Base-by-base conservation (phyloP, 2,797 vertebrate species). In the Sylvilagus floridanus region DNA sequence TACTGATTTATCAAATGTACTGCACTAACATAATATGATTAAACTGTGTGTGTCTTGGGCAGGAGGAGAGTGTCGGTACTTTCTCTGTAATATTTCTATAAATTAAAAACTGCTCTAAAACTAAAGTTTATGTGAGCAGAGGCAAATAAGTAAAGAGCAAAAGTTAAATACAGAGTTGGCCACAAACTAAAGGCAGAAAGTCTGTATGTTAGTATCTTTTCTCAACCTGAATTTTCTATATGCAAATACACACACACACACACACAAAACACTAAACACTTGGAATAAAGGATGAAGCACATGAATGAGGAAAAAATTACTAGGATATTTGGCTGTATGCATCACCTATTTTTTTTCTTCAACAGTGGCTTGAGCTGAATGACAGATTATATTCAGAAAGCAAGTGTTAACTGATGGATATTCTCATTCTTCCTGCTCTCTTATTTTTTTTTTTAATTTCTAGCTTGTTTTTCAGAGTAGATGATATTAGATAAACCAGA, bases 81-180 rank as follows among this genome's bases (percentile, higher is more conserved):
- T 77, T 52, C 62, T 73, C 9, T 54, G 54, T 84, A 75, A 69
- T 19, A 84, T 76, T 86, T 30, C 60, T 75, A 9, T 71, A 76
- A 86, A 93, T 47, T 84, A 79, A 69, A 91, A 88, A 54, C 32
- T 89, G 35, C 57, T 71, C 35, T 85, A 71, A 85, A 91, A 69
- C 5, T 68, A 81, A 30, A 52, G 16, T 47, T 8, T 57, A 73
- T 69, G 85, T 78, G 21, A 35, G 78, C 63, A 90, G 32, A 87
- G 12, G 47, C 66, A 83, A 63, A 57, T 88, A 68, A 77, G 5
- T 78, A 84, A 26, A 57, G 24, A 77, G 22, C 0, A 52, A 92
- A 82, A 85, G 57, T 22, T 73, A 89, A 63, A 85, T 28, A 69
- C 52, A n/a, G 28, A 16, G 5, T 75, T 71, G 30, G 1, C 19